Evolutionary conservation across 1,140 invertebrate genomes (phyloP), one percentile per base, ranked within the genome.

Genomic region (Pseudomyrmex dendroicus): DNA sequence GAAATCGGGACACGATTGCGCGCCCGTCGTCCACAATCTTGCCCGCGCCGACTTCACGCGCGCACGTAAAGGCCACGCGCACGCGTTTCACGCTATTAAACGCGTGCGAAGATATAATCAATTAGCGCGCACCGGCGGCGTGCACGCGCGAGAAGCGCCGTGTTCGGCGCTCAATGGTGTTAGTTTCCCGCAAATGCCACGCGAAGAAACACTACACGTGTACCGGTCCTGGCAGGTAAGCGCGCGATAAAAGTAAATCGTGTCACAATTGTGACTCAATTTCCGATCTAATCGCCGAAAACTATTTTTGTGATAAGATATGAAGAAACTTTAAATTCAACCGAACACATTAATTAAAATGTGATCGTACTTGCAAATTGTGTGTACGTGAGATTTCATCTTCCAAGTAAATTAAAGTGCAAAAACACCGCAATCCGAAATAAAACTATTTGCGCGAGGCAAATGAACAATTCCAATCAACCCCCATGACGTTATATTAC

Each of bases 121-220:
- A 73, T 73, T 74, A 63, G 46, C 9, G 15, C 50, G 50, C 50
- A 44, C 25, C 46, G 35, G 35, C 46, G 25, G 25, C 35, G 61
- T 64, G 73, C 15, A 20, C 54, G 56, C 54, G 76, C 54, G 52
- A 44, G 46, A 73, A 73, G 20, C 12, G 17, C 72, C 72, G 15
- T 20, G 72, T 62, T 62, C 15, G 57, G 73, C 3, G 35, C 57
- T 15, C 59, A 20, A 48, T 15, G 73, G 12, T 25, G 13, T 56
- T 35, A 68, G 62, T 73, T 78, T 82, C 74, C 78, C 56, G 76
- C 73, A 59, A 67, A 84, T 77, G 84, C n/a, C 70, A 50, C 76
- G 77, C 46, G 22, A 73, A 50, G 62, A 46, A 35, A 35, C 35
- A 7, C 35, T 35, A 35, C 68, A 50, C 48, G 52, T 56, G 35